Evolutionary conservation across 1,140 invertebrate genomes (phyloP), one percentile per base, ranked within the genome.

Genomic region (Oppia nitens): DNA sequence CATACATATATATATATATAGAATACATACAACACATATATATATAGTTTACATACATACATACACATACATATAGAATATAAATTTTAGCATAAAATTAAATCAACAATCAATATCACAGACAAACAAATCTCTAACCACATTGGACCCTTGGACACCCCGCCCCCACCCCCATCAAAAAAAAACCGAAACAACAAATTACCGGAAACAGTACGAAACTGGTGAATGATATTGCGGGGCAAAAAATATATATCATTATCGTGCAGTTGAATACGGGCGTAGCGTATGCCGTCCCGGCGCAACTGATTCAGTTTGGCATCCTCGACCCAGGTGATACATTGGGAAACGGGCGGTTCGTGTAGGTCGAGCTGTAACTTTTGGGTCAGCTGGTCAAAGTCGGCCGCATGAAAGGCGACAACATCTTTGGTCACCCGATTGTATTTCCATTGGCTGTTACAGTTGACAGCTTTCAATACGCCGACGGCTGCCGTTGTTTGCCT

Each of bases 191-290:
- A 2, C 1, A 1, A 56, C n/a, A n/a, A n/a, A n/a, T n/a, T n/a
- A 57, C 56, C 56, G 2, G 90, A 87, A 0, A 97, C 83, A 0
- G 94, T 98, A 55, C 92, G 77, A 72, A 99, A 99, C 73, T 98
- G 95, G 71, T 98, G 95, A 64, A 98, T 90, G 51, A 98, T 93
- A 70, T 98, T 98, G 40, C 95, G 77, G 0, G 95, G 95, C 63
- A 99, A 75, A 73, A 98, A 98, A 74, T 99, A 98, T 62, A 98
- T 91, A 71, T 98, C 94, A 72, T 98, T 95, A 68, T 98, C 90
- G 68, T 83, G 84, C 1, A 99, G 77, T 66, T 84, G 81, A 51
- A 97, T 84, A 49, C 85, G 78, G 0, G 93, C 85, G 75, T 95
- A 98, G 32, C 86, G 80, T 17, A 98, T 83, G 0, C 93, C 93